phyloP scores from a whole-genome alignment of 2,113 vertebrate genomes.

The Heloderma charlesbogerti region DNA sequence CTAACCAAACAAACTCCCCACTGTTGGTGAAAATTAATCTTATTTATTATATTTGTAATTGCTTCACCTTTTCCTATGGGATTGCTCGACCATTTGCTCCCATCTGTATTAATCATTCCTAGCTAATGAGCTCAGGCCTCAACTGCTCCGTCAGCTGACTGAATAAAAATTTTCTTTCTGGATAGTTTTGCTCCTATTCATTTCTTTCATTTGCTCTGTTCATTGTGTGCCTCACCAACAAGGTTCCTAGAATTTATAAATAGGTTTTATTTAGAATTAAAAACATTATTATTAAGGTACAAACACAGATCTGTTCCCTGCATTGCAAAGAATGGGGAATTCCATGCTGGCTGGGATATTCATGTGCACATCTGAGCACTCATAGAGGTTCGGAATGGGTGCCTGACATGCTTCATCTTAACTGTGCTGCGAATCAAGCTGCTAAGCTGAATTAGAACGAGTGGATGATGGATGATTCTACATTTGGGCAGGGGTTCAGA shows the following conservation, averaged over 20 bases:
- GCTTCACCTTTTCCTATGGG: slow-evolving; percentile 17
- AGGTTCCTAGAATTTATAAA: background rate
- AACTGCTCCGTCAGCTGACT: background rate
- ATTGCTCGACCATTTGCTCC: slow-evolving; percentile 22
- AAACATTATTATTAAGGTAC: background rate
- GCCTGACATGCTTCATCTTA: background rate
- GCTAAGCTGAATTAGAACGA: background rate
- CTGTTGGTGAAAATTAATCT: background rate
- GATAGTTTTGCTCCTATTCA: slow-evolving; percentile 16
- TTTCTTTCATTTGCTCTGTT: background rate
- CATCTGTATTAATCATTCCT: background rate
- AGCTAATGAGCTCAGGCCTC: background rate
- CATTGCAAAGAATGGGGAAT: background rate
- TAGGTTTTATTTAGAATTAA: background rate
- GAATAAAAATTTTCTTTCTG: background rate
- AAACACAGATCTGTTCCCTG: background rate
- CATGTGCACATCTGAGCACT: background rate
- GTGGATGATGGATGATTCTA: background rate
- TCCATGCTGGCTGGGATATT: background rate
- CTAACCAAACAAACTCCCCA: slow-evolving; percentile 24
- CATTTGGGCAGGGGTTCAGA: background rate
- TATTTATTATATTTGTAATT: slow-evolving; percentile 32
- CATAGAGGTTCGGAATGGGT: background rate
- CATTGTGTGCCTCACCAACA: background rate
- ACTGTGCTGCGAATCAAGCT: background rate